phyloP scores from a whole-genome alignment of 2,797 vertebrate genomes.

The Carduelis carduelis region DNA sequence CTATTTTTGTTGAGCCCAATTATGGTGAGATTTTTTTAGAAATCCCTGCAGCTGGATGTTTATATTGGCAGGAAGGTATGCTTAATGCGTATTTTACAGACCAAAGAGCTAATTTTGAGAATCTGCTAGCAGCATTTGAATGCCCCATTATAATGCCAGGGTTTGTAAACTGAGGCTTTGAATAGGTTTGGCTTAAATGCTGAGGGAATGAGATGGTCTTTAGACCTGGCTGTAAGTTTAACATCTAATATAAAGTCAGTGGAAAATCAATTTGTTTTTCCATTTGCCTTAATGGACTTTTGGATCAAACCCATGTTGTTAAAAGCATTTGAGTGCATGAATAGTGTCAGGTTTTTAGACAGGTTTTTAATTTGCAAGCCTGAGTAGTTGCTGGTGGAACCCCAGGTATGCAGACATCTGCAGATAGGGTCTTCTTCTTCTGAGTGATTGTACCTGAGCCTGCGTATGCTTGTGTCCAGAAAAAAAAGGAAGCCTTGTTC shows the following conservation, averaged over 20 bases:
- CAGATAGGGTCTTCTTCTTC: not conserved
- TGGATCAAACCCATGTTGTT: conserved; percentile 52
- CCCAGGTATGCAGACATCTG: not conserved
- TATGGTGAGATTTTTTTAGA: conserved; percentile 4
- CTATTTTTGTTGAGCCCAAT: conserved; percentile 9
- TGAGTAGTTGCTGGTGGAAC: not conserved
- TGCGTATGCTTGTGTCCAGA: not conserved
- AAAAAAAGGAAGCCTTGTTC: not conserved
- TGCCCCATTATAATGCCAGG: not conserved
- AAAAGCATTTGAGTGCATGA: conserved; percentile 41
- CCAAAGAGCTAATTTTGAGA: not conserved
- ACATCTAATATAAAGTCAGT: conserved; percentile 10
- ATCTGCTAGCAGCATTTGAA: not conserved
- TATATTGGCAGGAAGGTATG: not conserved
- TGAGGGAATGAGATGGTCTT: not conserved
- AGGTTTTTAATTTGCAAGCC: conserved; percentile 23
- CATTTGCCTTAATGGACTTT: conserved; percentile 54
- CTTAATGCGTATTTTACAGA: not conserved
- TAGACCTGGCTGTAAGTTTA: not conserved
- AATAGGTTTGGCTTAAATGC: not conserved
- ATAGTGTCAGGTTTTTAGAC: conserved; percentile 11
- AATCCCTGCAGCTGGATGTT: conserved; percentile 8
- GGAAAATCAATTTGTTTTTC: conserved; percentile 47
- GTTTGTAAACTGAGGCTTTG: conserved; percentile 27
- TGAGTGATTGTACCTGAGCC: not conserved